Conservation (phyloP, 2,888 invertebrate species). For the Melieria picta region DNA sequence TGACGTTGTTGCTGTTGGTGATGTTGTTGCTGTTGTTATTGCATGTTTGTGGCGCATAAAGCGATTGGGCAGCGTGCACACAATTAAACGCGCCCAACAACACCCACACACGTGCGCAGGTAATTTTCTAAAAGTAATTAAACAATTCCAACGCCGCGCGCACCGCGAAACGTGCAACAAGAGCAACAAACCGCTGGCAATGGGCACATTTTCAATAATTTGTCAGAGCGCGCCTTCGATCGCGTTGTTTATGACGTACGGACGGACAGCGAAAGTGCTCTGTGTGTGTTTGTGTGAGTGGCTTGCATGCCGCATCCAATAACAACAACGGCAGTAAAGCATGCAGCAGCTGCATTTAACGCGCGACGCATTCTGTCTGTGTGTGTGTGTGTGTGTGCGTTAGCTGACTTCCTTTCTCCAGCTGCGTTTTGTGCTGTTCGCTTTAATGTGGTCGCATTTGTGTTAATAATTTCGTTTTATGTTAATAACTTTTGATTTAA, state of each 20-base stretch:
- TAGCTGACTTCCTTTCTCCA: too few species aligned
- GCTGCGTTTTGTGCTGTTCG: too few species aligned
- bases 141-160: not conserved
- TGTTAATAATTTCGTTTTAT: not conserved
- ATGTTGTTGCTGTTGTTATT: too few species aligned
- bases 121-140: slow-evolving; percentile 17
- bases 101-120: not conserved
- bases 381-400: too few species aligned
- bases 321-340: not conserved
- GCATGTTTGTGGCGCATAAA: too few species aligned
- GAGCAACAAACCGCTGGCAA: too few species aligned
- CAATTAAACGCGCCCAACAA: not conserved
- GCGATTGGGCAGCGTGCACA: not conserved
- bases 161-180: too few species aligned
- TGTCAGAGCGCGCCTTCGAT: too few species aligned
- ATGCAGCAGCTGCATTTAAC: slow-evolving; percentile 7
- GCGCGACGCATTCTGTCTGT: not conserved
- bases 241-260: too few species aligned
- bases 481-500: not conserved
- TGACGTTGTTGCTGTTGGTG: too few species aligned
- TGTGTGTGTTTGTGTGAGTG: not conserved
- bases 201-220: too few species aligned
- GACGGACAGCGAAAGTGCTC: not conserved
- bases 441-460: too few species aligned
- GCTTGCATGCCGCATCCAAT: not conserved